phyloP scores from a whole-genome alignment of 2,888 invertebrate genomes.

The Drosophila quinaria region DNA sequence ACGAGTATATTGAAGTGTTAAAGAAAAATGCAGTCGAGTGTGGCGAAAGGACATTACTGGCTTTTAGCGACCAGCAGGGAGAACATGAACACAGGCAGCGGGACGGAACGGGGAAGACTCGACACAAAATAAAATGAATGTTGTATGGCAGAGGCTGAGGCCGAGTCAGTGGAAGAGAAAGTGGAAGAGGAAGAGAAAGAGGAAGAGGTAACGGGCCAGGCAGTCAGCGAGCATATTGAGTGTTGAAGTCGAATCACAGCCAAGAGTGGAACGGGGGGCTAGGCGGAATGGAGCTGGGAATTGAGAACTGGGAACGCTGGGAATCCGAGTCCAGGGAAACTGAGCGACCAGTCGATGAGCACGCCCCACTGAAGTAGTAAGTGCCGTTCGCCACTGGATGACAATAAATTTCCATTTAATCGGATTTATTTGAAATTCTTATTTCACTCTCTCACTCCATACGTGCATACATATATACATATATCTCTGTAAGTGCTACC shows the following conservation, averaged over 20 bases:
- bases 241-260: constrained; percentile 72
- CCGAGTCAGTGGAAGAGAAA: constrained; percentile 12
- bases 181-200: background rate
- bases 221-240: constrained; percentile 76
- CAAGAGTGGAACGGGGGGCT: constrained; percentile 15
- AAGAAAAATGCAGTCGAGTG: constrained; percentile 82
- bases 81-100: constrained; percentile 55
- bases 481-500: constrained; percentile 29
- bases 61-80: constrained; percentile 74
- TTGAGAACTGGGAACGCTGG: constrained; percentile 22
- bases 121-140: constrained; percentile 76
- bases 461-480: background rate
- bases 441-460: constrained; percentile 53
- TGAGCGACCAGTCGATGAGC: constrained; percentile 70
- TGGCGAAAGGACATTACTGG: constrained; percentile 81
- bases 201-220: constrained; percentile 19
- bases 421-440: constrained; percentile 84
- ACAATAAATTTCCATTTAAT: constrained; percentile 83
- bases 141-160: constrained; percentile 53
- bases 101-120: constrained; percentile 29
- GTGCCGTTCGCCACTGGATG: constrained; percentile 82
- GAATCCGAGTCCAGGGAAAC: constrained; percentile 28
- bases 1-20: constrained; percentile 80
- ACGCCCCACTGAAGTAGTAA: constrained; percentile 80
- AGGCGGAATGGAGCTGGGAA: constrained; percentile 19